Percentiles rank a stretch among this genome's conserved stretches.
phyloP scores from a whole-genome alignment of 2,888 invertebrate genomes.

The Mythimna albipuncta region DNA sequence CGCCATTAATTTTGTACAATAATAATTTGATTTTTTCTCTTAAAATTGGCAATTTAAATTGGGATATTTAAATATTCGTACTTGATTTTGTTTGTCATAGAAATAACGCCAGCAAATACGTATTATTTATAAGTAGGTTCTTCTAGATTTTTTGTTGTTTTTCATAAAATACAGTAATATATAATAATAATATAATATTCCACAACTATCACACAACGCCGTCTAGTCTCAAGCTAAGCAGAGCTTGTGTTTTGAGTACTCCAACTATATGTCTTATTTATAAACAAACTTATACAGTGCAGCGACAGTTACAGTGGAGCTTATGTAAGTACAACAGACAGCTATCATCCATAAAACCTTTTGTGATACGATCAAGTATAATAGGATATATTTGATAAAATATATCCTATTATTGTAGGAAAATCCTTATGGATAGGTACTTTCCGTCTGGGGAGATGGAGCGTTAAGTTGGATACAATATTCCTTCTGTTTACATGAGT shows the following conservation, averaged over 20 bases:
- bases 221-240: too few species aligned
- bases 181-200: too few species aligned
- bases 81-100: background rate
- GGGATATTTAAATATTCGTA: background rate
- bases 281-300: too few species aligned
- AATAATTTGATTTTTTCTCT: background rate
- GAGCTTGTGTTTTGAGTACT: too few species aligned
- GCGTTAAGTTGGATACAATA: background rate
- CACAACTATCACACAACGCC: too few species aligned
- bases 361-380: background rate
- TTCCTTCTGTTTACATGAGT: background rate
- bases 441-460: background rate
- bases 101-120: background rate
- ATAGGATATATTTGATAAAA: too few species aligned
- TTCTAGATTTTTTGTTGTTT: background rate
- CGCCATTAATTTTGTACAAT: slow-evolving; percentile 10
- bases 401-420: background rate
- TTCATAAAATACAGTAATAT: background rate
- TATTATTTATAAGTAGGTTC: background rate
- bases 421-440: background rate
- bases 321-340: background rate
- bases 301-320: too few species aligned
- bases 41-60: background rate
- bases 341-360: background rate
- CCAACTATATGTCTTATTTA: too few species aligned